Base-by-base conservation (phyloP, 2,888 invertebrate species). In the Thysanoteuthis rhombus region DNA sequence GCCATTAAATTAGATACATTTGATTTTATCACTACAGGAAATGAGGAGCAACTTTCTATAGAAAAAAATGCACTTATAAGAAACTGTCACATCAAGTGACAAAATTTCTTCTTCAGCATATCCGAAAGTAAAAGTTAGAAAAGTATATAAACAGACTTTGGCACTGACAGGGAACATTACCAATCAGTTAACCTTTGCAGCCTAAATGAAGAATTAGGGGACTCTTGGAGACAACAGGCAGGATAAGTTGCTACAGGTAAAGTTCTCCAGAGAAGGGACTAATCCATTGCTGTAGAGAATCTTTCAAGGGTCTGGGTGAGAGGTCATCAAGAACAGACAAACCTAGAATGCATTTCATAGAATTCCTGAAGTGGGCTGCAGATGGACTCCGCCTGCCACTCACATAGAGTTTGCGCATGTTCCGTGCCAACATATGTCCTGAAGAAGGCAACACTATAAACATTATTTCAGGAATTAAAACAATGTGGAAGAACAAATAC, bases 401-500 rank as follows among this genome's bases (percentile, higher is more conserved):
- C 38, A 92, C 40, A 32, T 89, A 93, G 45, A 92, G 92, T n/a
- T 89, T 89, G 92, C 58, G 75, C 89, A 58, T 58, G 45, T 42
- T 89, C 38, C 93, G 89, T 10, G 89, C 40, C 47, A 39, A 42
- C 32, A 39, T 89, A 40, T 45, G 89, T 36, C 92, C 92, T 38
- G 89, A 40, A 75, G 93, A 40, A 42, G 93, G 92, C 52, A 75
- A 93, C 38, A 93, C 40, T 45, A 40, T 25, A 47, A 93, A 47
- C 38, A 92, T 90, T 90, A 90, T 39, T 32, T 40, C 12, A 40
- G 39, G 39, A 39, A 39, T 19, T 40, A 90, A 39, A 90, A 90
- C 8, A 90, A 42, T 28, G 10, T 28, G 39, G 25, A 42, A 39
- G 28, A 28, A 28, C 10, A 25, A 38, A 90, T n/a, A 90, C 22